phyloP scores from a whole-genome alignment of 2,888 invertebrate species.

The Eupithecia exiguata region DNA sequence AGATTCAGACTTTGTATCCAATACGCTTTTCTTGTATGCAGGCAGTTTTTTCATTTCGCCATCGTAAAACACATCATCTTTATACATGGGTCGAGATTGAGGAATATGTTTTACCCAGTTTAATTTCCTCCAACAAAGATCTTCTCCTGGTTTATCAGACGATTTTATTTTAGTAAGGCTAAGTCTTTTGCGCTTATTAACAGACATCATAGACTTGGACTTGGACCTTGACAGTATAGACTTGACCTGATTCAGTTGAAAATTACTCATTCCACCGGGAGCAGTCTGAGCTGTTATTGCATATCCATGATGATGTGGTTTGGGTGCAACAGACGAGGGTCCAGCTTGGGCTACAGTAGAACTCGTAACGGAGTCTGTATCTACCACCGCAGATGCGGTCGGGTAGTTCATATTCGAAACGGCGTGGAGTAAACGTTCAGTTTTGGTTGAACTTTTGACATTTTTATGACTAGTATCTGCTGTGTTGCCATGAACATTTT shows the following conservation, averaged over 20 bases:
- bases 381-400: slow-evolving; percentile 69
- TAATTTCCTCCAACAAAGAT: slow-evolving; percentile 60
- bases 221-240: slow-evolving; percentile 46
- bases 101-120: slow-evolving; percentile 70
- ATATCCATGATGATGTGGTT: slow-evolving; percentile 55
- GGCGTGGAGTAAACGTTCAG: slow-evolving; percentile 55
- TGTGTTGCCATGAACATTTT: neutral
- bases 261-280: slow-evolving; percentile 62
- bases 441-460: slow-evolving; percentile 49
- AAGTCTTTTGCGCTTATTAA: slow-evolving; percentile 49
- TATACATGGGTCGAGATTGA: slow-evolving; percentile 73
- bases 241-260: slow-evolving; percentile 69
- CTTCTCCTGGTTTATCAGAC: slow-evolving; percentile 42
- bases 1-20: slow-evolving; percentile 53
- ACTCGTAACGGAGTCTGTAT: slow-evolving; percentile 39
- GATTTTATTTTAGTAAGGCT: slow-evolving; percentile 49
- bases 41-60: slow-evolving; percentile 68
- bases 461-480: slow-evolving; percentile 33
- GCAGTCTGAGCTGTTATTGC: slow-evolving; percentile 64
- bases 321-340: slow-evolving; percentile 56
- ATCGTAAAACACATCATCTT: slow-evolving; percentile 77
- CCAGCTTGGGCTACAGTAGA: slow-evolving; percentile 55
- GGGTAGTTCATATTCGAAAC: slow-evolving; percentile 67
- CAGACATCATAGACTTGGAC: slow-evolving; percentile 53
- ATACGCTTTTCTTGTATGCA: slow-evolving; percentile 70